Evolutionary conservation across 1,140 invertebrate species (phyloP).

Genomic region (Drosophila kohkoa): DNA sequence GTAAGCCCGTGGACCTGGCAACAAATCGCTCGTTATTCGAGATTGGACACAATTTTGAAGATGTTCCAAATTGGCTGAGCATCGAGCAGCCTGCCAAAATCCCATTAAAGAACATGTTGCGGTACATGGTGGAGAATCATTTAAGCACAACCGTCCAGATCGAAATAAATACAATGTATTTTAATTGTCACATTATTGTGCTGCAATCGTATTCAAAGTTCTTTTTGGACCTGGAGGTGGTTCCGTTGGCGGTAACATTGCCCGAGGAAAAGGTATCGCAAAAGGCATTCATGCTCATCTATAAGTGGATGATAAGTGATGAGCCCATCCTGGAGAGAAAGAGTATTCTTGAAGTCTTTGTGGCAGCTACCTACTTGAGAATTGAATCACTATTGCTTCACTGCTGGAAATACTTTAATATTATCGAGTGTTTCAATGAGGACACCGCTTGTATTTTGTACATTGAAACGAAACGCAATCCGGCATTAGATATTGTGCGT

Average conservation of each 20-base stretch:
- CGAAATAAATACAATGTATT: slow-evolving; percentile 66
- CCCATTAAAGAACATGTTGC: slow-evolving; percentile 43
- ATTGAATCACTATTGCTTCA: slow-evolving; percentile 90
- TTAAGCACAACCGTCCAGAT: slow-evolving; percentile 70
- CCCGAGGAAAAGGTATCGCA: slow-evolving; percentile 85
- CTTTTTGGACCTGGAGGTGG: slow-evolving; percentile 51
- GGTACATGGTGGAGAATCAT: slow-evolving; percentile 69
- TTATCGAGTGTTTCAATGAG: slow-evolving; percentile 88
- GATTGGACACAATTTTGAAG: slow-evolving; percentile 55
- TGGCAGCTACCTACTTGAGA: slow-evolving; percentile 88
- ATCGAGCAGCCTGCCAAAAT: slow-evolving; percentile 59
- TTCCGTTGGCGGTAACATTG: slow-evolving; percentile 45
- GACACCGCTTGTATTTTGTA: slow-evolving; percentile 88
- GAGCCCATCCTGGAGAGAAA: slow-evolving; percentile 87
- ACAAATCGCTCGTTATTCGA: slow-evolving; percentile 56
- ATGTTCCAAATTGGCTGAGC: slow-evolving; percentile 54
- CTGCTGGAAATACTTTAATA: slow-evolving; percentile 90
- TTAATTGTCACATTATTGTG: slow-evolving; percentile 75
- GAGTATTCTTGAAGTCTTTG: slow-evolving; percentile 89
- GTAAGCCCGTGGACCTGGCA: not conserved
- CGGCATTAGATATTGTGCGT: slow-evolving; percentile 59
- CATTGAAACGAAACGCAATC: slow-evolving; percentile 86
- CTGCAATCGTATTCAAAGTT: slow-evolving; percentile 74
- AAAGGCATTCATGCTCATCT: slow-evolving; percentile 89
- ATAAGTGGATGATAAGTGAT: slow-evolving; percentile 92